Conservation (phyloP, 1,140 invertebrate genomes). For the Laodelphax striatellus region DNA sequence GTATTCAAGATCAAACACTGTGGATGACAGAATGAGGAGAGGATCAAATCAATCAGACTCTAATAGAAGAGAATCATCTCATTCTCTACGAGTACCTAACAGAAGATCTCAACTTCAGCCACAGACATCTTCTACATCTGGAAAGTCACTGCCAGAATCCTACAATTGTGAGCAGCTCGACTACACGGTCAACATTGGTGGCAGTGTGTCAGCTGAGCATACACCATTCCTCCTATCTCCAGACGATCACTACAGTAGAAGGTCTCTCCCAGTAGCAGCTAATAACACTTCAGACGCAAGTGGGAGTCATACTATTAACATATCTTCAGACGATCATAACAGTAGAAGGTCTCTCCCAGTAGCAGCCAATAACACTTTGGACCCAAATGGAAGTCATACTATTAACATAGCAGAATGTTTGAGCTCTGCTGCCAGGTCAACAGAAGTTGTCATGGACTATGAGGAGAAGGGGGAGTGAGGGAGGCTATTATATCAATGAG, state of each 20-base stretch:
- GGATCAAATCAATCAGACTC: slow-evolving; percentile 8
- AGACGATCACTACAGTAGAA: neutral
- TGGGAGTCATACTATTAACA: no score
- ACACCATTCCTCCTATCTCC: neutral
- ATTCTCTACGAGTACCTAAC: neutral
- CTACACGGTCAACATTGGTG: neutral
- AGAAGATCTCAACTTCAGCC: neutral
- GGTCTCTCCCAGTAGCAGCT: no score
- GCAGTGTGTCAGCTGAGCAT: neutral
- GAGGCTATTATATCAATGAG: no score
- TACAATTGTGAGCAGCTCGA: neutral
- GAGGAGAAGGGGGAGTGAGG: no score
- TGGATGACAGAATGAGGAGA: slow-evolving; percentile 5
- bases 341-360: no score
- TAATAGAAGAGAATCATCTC: neutral
- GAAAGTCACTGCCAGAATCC: neutral
- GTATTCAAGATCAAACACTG: slow-evolving; percentile 10
- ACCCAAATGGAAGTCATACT: no score
- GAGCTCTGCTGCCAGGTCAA: no score
- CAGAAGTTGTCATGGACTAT: no score
- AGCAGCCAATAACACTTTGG: no score
- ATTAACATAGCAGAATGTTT: no score
- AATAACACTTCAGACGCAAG: no score
- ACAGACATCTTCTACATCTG: neutral
- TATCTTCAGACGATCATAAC: neutral